phyloP scores from a whole-genome alignment of 2,113 vertebrate genomes.

The Indicator maculatus region DNA sequence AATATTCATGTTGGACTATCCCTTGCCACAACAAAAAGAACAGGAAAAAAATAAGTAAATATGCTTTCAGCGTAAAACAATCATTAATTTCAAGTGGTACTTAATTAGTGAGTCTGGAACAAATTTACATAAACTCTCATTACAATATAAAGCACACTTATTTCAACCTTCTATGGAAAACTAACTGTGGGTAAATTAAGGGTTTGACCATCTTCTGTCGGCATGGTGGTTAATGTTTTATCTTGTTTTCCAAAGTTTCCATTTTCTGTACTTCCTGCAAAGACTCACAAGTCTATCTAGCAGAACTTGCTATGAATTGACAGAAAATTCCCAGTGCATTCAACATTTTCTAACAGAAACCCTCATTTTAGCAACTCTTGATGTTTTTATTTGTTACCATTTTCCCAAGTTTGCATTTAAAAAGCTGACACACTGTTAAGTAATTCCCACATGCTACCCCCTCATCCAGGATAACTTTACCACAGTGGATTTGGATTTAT shows the following conservation, averaged over 20 bases:
- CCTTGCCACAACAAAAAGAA: slow-evolving; percentile 29
- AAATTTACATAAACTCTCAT: slow-evolving; percentile 61
- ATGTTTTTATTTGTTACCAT: background rate
- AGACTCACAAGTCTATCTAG: background rate
- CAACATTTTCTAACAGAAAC: background rate
- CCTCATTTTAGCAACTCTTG: background rate
- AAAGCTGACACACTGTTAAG: background rate
- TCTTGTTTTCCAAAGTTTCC: background rate
- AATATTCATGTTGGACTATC: slow-evolving; percentile 49
- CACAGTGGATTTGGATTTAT: background rate
- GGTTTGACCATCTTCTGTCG: slow-evolving; percentile 4
- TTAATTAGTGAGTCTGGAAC: slow-evolving; percentile 61
- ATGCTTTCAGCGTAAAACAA: slow-evolving; percentile 62
- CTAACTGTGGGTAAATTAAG: background rate
- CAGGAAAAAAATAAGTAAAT: background rate
- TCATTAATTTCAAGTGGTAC: slow-evolving; percentile 66
- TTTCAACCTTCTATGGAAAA: slow-evolving; percentile 30
- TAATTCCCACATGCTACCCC: background rate
- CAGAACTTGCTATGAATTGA: background rate
- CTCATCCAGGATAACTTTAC: background rate
- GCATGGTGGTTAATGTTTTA: background rate
- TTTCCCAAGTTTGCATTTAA: background rate
- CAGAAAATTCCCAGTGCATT: background rate
- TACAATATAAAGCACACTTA: slow-evolving; percentile 28
- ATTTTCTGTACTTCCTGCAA: background rate